Conservation (phyloP, 2,888 invertebrate species). For the Pyrrhia umbra region DNA sequence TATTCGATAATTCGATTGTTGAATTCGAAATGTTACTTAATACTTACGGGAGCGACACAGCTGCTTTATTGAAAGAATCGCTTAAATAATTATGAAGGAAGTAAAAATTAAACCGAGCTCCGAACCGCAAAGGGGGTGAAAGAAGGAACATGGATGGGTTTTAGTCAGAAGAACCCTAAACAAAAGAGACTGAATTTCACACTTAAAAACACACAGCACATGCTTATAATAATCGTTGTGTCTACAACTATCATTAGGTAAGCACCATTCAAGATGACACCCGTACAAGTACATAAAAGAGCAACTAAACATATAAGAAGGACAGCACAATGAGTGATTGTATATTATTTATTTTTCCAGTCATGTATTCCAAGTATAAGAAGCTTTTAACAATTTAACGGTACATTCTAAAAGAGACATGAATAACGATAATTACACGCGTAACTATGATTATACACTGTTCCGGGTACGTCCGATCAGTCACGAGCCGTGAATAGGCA, state of each 20-base stretch:
- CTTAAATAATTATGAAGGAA: neutral
- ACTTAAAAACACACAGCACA: neutral
- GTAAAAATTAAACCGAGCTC: too few species aligned
- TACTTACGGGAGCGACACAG: conserved; percentile 1
- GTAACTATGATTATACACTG: conserved; percentile 78
- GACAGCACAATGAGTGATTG: conserved; percentile 40
- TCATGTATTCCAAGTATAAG: conserved; percentile 45
- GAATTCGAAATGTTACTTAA: neutral
- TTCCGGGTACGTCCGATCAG: conserved; percentile 66
- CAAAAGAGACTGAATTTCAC: neutral
- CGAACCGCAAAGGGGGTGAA: too few species aligned
- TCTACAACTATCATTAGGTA: conserved; percentile 9
- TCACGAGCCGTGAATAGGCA: conserved; percentile 75
- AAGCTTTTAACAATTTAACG: conserved; percentile 56
- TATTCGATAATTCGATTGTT: neutral
- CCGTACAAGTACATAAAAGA: neutral
- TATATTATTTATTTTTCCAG: conserved; percentile 45
- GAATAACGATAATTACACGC: conserved; percentile 62
- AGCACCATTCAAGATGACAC: neutral
- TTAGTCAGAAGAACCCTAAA: neutral
- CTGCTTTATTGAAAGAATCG: neutral
- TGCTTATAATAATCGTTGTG: neutral
- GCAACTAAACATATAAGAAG: conserved; percentile 20
- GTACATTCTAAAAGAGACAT: conserved; percentile 42
- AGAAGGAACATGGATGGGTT: too few species aligned